phyloP scores from a whole-genome alignment of 2,113 vertebrate genomes.

The Melanerpes formicivorus region DNA sequence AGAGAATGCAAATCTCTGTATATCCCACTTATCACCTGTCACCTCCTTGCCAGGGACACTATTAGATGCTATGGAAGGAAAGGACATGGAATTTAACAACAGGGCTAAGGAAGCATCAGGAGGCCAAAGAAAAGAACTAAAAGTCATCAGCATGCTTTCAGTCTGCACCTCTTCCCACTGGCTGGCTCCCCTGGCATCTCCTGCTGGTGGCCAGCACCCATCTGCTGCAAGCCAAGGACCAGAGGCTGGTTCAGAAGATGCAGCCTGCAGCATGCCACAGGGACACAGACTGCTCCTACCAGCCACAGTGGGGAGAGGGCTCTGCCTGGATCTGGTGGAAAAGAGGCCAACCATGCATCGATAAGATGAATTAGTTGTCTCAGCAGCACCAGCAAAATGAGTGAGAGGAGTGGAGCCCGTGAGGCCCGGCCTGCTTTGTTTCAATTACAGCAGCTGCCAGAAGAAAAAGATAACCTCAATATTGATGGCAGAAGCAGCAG shows the following conservation, averaged over 20 bases:
- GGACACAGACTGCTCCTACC: not conserved
- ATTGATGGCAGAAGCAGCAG: constrained; percentile 76
- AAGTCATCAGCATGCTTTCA: not conserved
- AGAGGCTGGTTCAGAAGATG: not conserved
- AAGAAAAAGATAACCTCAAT: constrained; percentile 74
- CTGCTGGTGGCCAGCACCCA: not conserved
- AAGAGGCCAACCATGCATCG: constrained; percentile 62
- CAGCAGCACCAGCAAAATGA: constrained; percentile 70
- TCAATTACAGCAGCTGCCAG: constrained; percentile 78
- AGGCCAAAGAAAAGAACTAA: not conserved
- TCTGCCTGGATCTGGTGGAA: constrained; percentile 64
- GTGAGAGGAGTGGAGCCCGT: constrained; percentile 63
- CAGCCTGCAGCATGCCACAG: not conserved
- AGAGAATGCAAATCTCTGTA: not conserved
- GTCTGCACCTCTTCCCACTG: not conserved
- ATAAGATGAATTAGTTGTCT: constrained; percentile 77
- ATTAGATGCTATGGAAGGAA: not conserved
- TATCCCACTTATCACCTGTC: not conserved
- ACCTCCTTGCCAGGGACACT: not conserved
- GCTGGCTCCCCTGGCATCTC: not conserved
- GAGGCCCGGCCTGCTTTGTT: constrained; percentile 77
- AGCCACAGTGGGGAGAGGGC: not conserved
- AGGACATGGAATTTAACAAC: not conserved
- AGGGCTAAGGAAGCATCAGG: not conserved
- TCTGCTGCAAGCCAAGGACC: not conserved